These are phyloP conservation scores for Terebella lapidaria DNA, from an alignment of 2,888 invertebrate species.

Conservation along the genomic window DNA sequence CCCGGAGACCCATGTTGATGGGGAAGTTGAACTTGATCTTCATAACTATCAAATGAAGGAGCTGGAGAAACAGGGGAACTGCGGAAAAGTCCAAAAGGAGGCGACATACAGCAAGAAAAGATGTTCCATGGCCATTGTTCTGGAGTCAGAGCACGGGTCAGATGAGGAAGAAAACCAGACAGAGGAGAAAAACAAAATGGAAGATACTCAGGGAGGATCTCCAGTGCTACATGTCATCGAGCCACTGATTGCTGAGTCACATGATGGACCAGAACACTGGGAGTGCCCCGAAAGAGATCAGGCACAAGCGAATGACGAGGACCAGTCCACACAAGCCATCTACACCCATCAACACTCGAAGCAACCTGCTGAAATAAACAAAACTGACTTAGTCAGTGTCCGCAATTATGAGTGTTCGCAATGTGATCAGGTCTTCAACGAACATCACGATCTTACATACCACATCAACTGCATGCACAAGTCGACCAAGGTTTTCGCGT, in stretches of 20 bases:
- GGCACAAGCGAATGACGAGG: background rate
- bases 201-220: no score
- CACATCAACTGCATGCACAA: slow-evolving; percentile 20
- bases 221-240: no score
- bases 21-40: background rate
- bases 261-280: no score
- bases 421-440: slow-evolving; percentile 14
- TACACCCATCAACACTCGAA: background rate
- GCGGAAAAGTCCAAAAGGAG: background rate
- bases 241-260: no score
- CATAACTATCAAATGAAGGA: background rate
- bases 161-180: slow-evolving; percentile 5
- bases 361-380: background rate
- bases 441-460: slow-evolving; percentile 12
- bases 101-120: background rate
- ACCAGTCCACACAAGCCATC: background rate
- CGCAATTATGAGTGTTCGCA: slow-evolving; percentile 6
- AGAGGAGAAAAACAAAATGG: no score
- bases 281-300: no score
- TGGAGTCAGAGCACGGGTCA: background rate
- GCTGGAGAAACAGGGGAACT: background rate
- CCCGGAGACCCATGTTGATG: background rate
- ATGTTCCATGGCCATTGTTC: slow-evolving; percentile 2
- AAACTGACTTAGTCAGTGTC: slow-evolving; percentile 1
- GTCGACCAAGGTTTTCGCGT: slow-evolving; percentile 13